These are phyloP conservation scores for Serilophus lunatus DNA, from an alignment of 2,113 vertebrate genomes.

Conservation along the genomic window DNA sequence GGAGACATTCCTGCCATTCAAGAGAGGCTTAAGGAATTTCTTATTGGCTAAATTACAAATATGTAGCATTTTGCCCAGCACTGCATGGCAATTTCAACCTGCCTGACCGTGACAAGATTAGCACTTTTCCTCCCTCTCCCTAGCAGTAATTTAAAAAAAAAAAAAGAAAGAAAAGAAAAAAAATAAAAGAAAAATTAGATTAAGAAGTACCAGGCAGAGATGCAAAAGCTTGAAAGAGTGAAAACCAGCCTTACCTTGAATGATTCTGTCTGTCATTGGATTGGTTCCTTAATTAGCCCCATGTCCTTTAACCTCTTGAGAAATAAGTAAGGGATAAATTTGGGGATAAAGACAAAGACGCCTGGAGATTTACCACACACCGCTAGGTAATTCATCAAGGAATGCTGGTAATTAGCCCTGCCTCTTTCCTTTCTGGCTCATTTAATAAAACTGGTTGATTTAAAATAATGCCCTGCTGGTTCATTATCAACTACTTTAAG, in stretches of 20 bases:
- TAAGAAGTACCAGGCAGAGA: constrained; percentile 89
- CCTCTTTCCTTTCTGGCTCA: constrained; percentile 87
- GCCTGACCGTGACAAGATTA: constrained; percentile 87
- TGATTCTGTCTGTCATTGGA: constrained; percentile 80
- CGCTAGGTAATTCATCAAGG: constrained; percentile 91
- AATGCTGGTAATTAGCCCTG: constrained; percentile 90
- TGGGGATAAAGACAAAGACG: constrained; percentile 83
- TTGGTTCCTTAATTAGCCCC: constrained; percentile 86
- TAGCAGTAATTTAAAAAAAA: background rate
- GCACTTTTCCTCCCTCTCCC: constrained; percentile 51
- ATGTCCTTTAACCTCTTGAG: constrained; percentile 86
- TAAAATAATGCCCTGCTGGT: constrained; percentile 85
- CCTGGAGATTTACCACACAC: constrained; percentile 89
- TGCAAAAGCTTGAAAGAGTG: constrained; percentile 75
- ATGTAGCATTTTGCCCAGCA: constrained; percentile 82
- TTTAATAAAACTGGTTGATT: constrained; percentile 82
- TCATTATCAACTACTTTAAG: constrained; percentile 85
- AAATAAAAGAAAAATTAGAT: constrained; percentile 72
- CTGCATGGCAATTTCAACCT: constrained; percentile 80
- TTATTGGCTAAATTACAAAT: constrained; percentile 88
- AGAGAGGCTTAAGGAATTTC: constrained; percentile 89
- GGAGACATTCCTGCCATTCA: constrained; percentile 82
- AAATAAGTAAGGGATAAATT: constrained; percentile 92
- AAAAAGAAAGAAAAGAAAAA: background rate
- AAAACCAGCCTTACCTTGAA: constrained; percentile 83